Percentiles rank a stretch among this genome's conserved stretches.
Conservation (phyloP, 2,888 invertebrate species). For the Gordius sp. region DNA sequence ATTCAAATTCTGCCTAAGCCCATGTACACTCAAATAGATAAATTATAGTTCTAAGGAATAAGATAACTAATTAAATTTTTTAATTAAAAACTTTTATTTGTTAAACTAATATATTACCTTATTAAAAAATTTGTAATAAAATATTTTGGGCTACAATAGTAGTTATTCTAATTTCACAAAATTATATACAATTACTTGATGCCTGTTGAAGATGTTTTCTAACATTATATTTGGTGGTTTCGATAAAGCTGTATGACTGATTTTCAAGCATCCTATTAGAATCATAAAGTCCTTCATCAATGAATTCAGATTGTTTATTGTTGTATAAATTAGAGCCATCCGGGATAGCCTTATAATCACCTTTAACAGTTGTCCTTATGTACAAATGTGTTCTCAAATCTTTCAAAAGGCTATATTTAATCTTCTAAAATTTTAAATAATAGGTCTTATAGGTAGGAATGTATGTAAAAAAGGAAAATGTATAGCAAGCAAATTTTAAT, state of each 20-base stretch:
- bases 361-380: slow-evolving; percentile 2
- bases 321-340: not conserved
- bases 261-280: too few species aligned
- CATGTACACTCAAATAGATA: too few species aligned
- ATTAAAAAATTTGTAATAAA: not conserved
- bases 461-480: slow-evolving; percentile 2
- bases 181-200: not conserved
- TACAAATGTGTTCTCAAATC: slow-evolving; percentile 4
- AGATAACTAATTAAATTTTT: too few species aligned
- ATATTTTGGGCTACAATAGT: too few species aligned
- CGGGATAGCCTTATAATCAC: not conserved
- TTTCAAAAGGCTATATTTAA: not conserved
- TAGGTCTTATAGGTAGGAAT: too few species aligned
- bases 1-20: too few species aligned
- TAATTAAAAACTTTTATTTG: too few species aligned
- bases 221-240: not conserved
- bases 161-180: too few species aligned
- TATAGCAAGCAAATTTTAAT: not conserved
- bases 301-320: too few species aligned
- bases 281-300: too few species aligned
- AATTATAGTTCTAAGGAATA: too few species aligned
- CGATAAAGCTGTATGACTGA: not conserved
- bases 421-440: not conserved
- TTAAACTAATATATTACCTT: too few species aligned
- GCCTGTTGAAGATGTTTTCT: slow-evolving; percentile 2